A percentile compares a stretch with the other conserved stretches of the same genome.
Conservation (phyloP, 2,113 vertebrate genomes). For the Ia io region DNA sequence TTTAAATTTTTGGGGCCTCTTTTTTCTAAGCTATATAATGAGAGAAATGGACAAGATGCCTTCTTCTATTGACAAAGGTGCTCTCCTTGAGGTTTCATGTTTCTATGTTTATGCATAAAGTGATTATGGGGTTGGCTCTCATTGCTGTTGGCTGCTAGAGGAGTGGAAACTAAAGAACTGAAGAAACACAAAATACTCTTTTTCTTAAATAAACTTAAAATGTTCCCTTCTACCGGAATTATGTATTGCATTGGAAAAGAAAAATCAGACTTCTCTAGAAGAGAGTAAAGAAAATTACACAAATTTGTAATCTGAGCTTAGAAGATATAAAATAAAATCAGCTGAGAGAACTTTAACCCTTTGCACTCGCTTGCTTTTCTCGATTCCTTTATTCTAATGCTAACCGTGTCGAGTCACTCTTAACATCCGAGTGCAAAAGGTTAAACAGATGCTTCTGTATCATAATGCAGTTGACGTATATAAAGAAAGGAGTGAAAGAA, state of each 20-base stretch:
- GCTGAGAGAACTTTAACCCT: background rate
- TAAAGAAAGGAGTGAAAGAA: background rate
- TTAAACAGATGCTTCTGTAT: background rate
- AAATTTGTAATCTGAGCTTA: background rate
- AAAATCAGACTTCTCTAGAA: background rate
- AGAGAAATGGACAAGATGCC: background rate
- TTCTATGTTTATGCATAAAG: background rate
- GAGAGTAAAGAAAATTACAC: background rate
- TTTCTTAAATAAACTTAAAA: background rate
- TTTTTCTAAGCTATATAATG: background rate
- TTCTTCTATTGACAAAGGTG: background rate
- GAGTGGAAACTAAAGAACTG: background rate
- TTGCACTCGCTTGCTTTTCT: too few species aligned
- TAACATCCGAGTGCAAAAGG: too few species aligned
- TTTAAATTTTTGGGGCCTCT: background rate
- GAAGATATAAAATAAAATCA: background rate
- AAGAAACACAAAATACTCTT: background rate
- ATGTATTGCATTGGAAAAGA: background rate
- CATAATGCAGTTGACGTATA: background rate
- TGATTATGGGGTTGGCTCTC: background rate
- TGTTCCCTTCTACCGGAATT: background rate
- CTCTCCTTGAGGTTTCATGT: background rate
- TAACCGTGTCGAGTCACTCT: too few species aligned
- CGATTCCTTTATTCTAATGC: too few species aligned
- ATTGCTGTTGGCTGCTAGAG: background rate